These are phyloP conservation scores for Selene dorsalis DNA, from an alignment of 2,797 vertebrate genomes.

Conservation along the genomic window DNA sequence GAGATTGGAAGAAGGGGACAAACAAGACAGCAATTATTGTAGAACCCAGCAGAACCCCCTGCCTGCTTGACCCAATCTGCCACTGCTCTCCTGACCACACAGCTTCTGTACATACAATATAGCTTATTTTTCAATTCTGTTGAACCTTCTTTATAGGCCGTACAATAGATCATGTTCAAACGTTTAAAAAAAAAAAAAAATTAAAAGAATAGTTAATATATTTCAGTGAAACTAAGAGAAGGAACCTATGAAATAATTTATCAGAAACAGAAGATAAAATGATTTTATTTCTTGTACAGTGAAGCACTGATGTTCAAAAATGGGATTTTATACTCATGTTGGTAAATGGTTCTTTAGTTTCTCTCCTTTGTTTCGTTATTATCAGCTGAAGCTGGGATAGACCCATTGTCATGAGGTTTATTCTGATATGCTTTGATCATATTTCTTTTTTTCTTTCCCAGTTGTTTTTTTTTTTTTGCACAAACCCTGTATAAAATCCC, in stretches of 20 bases:
- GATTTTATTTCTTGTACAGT: constrained; percentile 86
- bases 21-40: constrained; percentile 45
- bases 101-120: constrained; percentile 86
- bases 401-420: constrained; percentile 77
- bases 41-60: constrained; percentile 63
- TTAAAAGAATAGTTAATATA: constrained; percentile 83
- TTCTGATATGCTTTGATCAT: constrained; percentile 72
- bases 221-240: constrained; percentile 84
- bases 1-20: constrained; percentile 53
- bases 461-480: constrained; percentile 50
- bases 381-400: constrained; percentile 79
- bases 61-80: constrained; percentile 69
- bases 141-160: constrained; percentile 82
- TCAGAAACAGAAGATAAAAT: constrained; percentile 79
- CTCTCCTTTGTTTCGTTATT: constrained; percentile 64
- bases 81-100: constrained; percentile 73
- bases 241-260: constrained; percentile 85
- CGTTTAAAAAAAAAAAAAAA: constrained; percentile 63
- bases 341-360: constrained; percentile 70
- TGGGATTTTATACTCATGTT: constrained; percentile 83
- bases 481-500: constrained; percentile 73
- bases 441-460: constrained; percentile 43
- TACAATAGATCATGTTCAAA: constrained; percentile 80
- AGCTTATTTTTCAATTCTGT: constrained; percentile 88
- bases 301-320: constrained; percentile 78